Conservation (phyloP, 2,888 invertebrate species). For the Leptinotarsa peninsularis region DNA sequence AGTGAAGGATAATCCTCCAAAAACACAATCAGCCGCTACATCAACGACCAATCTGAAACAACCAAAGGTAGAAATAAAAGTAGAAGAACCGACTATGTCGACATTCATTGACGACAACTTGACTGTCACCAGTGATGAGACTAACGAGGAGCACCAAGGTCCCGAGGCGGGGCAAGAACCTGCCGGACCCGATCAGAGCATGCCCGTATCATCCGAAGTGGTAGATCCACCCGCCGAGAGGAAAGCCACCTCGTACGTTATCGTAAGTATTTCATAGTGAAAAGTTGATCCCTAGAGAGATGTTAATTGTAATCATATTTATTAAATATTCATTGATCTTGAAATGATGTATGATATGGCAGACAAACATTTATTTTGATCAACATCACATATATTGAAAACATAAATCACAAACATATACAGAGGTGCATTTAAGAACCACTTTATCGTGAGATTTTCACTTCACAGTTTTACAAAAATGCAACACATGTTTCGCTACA, state of each 20-base stretch:
- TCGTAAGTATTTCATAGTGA: slow-evolving; percentile 64
- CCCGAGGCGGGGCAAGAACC: slow-evolving; percentile 71
- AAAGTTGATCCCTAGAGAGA: too few relatives aligned
- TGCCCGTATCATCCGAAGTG: slow-evolving; percentile 65
- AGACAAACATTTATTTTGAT: too few relatives aligned
- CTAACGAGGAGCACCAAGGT: slow-evolving; percentile 64
- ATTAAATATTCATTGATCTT: neutral
- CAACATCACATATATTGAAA: too few relatives aligned
- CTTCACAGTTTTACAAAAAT: too few relatives aligned
- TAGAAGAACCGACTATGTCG: slow-evolving; percentile 13
- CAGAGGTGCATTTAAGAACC: too few relatives aligned
- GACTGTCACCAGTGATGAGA: slow-evolving; percentile 44
- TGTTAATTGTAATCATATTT: too few relatives aligned
- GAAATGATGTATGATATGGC: too few relatives aligned
- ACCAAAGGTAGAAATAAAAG: slow-evolving; percentile 40
- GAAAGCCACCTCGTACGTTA: slow-evolving; percentile 74
- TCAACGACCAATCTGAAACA: slow-evolving; percentile 44
- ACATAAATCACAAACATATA: too few relatives aligned
- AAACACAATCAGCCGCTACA: slow-evolving; percentile 56
- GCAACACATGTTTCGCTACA: too few relatives aligned
- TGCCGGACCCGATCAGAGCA: slow-evolving; percentile 69
- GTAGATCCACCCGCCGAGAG: slow-evolving; percentile 69
- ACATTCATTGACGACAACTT: slow-evolving; percentile 19
- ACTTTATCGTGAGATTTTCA: too few relatives aligned
- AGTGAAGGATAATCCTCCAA: slow-evolving; percentile 59